Conservation (phyloP, 2,888 invertebrate genomes). For the Xanthia icteritia region DNA sequence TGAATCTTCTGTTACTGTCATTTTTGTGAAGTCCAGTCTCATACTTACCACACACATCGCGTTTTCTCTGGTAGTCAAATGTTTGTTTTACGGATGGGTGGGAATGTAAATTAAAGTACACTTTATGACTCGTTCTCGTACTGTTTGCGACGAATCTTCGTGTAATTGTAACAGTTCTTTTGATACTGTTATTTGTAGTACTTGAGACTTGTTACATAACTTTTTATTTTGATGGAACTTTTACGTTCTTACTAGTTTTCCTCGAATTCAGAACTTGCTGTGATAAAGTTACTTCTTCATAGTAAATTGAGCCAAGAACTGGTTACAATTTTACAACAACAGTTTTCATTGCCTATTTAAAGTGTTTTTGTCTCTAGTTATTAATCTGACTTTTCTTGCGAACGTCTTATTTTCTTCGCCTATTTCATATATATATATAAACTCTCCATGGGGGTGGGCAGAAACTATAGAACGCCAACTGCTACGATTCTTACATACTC, state of each 20-base stretch:
- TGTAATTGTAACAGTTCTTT: constrained; percentile 50
- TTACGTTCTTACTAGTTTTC: not conserved
- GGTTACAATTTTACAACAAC: not conserved
- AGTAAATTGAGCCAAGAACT: not conserved
- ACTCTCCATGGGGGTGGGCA: not conserved
- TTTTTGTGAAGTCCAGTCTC: not conserved
- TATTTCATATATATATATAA: not conserved
- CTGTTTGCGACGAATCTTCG: constrained; percentile 25
- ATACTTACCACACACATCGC: constrained; percentile 46
- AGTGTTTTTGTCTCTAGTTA: not conserved
- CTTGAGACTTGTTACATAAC: constrained; percentile 28
- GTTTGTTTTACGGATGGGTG: constrained; percentile 48
- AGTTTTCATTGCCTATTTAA: not conserved
- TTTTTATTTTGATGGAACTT: constrained; percentile 3
- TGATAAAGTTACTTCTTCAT: constrained; percentile 16
- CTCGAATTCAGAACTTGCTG: not conserved
- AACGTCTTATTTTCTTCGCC: not conserved
- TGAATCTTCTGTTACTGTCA: constrained; percentile 30
- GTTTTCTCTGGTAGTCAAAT: constrained; percentile 55
- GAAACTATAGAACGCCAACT: not conserved
- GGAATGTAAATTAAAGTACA: constrained; percentile 49
- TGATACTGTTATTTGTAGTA: constrained; percentile 19
- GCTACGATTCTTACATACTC: not conserved
- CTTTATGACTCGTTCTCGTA: constrained; percentile 30
- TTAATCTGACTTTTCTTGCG: not conserved